Evolutionary conservation across 2,888 invertebrate species (phyloP), one percentile per base, ranked within the genome.

Genomic region (Lochmaea crataegi): DNA sequence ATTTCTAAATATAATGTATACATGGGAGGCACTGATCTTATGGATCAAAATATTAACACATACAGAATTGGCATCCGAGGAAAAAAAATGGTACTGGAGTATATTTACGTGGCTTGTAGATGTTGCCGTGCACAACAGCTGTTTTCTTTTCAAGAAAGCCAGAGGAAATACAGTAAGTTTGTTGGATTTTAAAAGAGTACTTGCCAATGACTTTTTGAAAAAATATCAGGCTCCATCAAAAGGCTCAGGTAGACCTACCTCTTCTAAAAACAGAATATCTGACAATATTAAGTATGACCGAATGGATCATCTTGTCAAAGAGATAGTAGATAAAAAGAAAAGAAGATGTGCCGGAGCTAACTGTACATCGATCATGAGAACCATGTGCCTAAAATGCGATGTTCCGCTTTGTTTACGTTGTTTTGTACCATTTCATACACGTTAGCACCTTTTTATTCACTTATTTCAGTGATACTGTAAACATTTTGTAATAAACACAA

Each of bases 111-210:
- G n/a, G n/a, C n/a, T n/a, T n/a, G n/a, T n/a, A n/a, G n/a, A n/a
- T n/a, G n/a, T n/a, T n/a, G n/a, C n/a, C n/a, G n/a, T n/a, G n/a
- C n/a, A n/a, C n/a, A n/a, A n/a, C n/a, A n/a, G n/a, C n/a, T n/a
- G n/a, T n/a, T n/a, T n/a, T n/a, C n/a, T n/a, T n/a, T n/a, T n/a
- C n/a, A n/a, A n/a, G n/a, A n/a, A 12, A 11, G 9, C 45, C 45
- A 45, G 45, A 11, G 45, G 45, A 45, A 45, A 2, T 11, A 70
- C 70, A 41, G 68, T 72, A 11, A 48, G 73, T 16, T 68, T 77
- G 26, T 64, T 79, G 42, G 60, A 78, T 7, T 78, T 76, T 53
- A 65, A 70, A 53, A 71, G 76, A 65, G 77, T 76, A 53, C 68
- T 80, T 12, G 78, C 74, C 56, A 53, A 16, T 14, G 64, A 51